Percentiles rank a stretch among this genome's conserved stretches.
Conservation (phyloP, 2,113 vertebrate genomes). For the Petaurus breviceps region DNA sequence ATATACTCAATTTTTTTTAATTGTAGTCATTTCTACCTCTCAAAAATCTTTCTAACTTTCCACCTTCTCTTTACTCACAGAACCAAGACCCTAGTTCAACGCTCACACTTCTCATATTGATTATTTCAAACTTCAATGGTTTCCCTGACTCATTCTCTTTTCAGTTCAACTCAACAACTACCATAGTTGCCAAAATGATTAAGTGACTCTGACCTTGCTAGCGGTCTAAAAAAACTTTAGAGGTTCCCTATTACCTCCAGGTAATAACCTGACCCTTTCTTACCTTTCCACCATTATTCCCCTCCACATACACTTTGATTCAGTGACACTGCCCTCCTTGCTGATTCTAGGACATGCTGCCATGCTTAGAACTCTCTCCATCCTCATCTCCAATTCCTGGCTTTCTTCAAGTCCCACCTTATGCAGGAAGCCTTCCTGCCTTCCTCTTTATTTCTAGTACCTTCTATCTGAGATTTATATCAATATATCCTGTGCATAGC, state of each 20-base stretch:
- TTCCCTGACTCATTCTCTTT: not conserved
- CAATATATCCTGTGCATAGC: not conserved
- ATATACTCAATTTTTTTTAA: not conserved
- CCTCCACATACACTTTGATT: not conserved
- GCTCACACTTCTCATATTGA: not conserved
- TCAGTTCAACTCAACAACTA: not conserved
- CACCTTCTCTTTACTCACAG: not conserved
- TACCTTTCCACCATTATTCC: not conserved
- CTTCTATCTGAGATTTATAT: not conserved
- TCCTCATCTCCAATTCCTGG: not conserved
- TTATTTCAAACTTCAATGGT: not conserved
- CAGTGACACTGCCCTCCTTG: not conserved
- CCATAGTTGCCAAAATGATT: not conserved
- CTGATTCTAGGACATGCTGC: not conserved
- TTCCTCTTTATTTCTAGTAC: not conserved
- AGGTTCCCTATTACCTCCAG: not conserved
- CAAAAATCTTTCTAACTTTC: not conserved
- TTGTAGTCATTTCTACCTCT: not conserved
- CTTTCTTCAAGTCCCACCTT: not conserved
- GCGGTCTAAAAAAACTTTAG: not conserved
- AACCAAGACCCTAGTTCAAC: not conserved
- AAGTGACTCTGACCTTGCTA: not conserved
- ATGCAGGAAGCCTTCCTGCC: not conserved
- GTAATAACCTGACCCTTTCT: not conserved
- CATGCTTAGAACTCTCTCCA: not conserved